Evolutionary conservation across 2,888 invertebrate species (phyloP).

Genomic region (Plagodis pulveraria): DNA sequence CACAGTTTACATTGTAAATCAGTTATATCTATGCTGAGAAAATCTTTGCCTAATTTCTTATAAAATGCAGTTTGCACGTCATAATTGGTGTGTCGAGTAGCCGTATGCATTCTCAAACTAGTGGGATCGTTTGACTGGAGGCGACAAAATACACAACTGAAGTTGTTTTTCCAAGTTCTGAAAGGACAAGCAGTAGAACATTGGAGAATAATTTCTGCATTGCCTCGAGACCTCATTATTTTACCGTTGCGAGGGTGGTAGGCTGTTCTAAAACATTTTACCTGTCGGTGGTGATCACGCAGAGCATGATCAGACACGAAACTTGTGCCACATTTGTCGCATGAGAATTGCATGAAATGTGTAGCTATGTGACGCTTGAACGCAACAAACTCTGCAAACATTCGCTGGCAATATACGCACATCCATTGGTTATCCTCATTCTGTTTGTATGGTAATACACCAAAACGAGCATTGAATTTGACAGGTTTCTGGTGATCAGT

Average conservation of each 20-base stretch:
- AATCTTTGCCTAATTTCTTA: slow-evolving; percentile 76
- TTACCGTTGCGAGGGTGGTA: slow-evolving; percentile 74
- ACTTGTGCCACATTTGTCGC: slow-evolving; percentile 75
- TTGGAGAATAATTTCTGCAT: slow-evolving; percentile 75
- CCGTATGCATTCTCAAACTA: slow-evolving; percentile 65
- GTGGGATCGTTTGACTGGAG: slow-evolving; percentile 72
- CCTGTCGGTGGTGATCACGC: slow-evolving; percentile 71
- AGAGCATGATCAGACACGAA: slow-evolving; percentile 74
- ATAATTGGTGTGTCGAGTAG: slow-evolving; percentile 66
- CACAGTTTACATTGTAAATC: slow-evolving; percentile 77
- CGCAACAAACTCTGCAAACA: slow-evolving; percentile 60
- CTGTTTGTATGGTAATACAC: slow-evolving; percentile 74
- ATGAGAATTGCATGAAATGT: slow-evolving; percentile 74
- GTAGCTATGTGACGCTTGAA: slow-evolving; percentile 72
- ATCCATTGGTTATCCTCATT: slow-evolving; percentile 58
- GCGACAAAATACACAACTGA: slow-evolving; percentile 76
- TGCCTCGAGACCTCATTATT: slow-evolving; percentile 65
- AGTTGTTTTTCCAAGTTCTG: slow-evolving; percentile 76
- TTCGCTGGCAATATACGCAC: slow-evolving; percentile 71
- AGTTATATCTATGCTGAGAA: slow-evolving; percentile 74
- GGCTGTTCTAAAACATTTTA: slow-evolving; percentile 71
- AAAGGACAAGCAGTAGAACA: slow-evolving; percentile 76
- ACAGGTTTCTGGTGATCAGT: slow-evolving; percentile 68
- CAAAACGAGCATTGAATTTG: slow-evolving; percentile 70
- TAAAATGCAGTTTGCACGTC: slow-evolving; percentile 75